Evolutionary conservation across 2,797 vertebrate species (phyloP).

Genomic region (Diplodus sargus): DNA sequence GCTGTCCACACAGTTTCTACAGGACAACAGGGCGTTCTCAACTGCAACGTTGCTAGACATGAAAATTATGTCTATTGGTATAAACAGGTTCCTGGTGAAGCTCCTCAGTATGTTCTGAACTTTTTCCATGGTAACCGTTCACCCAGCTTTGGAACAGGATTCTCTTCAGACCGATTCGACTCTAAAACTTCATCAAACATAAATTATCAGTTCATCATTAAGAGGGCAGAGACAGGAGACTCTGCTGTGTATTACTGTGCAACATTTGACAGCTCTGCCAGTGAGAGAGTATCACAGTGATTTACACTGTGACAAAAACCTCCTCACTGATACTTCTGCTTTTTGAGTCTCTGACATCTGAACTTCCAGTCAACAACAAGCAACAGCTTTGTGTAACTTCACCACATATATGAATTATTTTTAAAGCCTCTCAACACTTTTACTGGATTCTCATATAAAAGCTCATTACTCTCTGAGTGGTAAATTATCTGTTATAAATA

Average conservation of each 20-base stretch:
- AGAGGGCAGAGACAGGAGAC: neutral
- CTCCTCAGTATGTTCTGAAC: neutral
- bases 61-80: neutral
- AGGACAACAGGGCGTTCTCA: constrained; percentile 18
- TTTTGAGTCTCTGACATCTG: no score
- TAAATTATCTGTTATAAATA: no score
- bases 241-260: neutral
- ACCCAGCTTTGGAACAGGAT: neutral
- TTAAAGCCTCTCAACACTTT: no score
- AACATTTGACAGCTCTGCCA: neutral
- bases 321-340: no score
- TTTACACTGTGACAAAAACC: neutral
- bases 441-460: no score
- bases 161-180: constrained; percentile 37
- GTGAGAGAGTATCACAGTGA: neutral
- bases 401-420: no score
- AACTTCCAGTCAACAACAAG: no score
- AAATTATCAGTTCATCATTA: neutral
- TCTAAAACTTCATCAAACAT: constrained; percentile 35
- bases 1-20: neutral
- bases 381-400: no score
- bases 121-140: neutral
- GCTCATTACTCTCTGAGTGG: no score
- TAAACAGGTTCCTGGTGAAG: no score
- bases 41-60: neutral